Evolutionary conservation across 2,797 vertebrate genomes (phyloP).

Genomic region (Podarcis siculus): DNA sequence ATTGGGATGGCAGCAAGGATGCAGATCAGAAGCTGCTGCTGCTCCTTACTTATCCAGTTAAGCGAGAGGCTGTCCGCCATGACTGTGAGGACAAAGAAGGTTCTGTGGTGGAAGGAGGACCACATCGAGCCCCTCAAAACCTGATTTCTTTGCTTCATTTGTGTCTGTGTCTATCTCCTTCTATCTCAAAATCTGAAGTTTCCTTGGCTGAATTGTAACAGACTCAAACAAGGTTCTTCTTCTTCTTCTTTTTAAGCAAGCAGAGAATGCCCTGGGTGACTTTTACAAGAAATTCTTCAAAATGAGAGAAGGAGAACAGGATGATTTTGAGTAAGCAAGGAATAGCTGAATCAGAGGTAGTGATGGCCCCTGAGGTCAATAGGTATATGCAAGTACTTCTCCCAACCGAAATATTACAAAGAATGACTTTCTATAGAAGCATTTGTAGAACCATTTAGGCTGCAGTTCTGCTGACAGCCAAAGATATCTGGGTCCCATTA

Average conservation of each 20-base stretch:
- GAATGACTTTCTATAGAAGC: background rate
- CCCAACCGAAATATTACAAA: background rate
- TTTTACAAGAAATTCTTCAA: background rate
- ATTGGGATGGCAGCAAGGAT: background rate
- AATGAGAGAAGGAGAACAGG: background rate
- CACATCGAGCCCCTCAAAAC: background rate
- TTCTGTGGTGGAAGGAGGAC: background rate
- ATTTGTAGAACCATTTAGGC: background rate
- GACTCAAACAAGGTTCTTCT: background rate
- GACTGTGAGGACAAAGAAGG: background rate
- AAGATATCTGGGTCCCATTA: background rate
- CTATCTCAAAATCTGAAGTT: background rate
- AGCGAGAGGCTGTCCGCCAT: too few relatives aligned
- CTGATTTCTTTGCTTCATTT: background rate
- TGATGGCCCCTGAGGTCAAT: background rate
- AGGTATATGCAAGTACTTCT: background rate
- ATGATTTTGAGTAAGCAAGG: background rate
- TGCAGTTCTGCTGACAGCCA: background rate
- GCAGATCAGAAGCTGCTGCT: background rate
- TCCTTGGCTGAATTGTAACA: background rate
- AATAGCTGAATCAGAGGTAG: background rate
- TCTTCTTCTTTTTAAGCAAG: background rate
- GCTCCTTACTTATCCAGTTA: background rate
- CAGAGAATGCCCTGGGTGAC: background rate
- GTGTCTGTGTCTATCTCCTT: background rate